Conservation (phyloP, 1,140 invertebrate genomes). For the Bombus sylvicola region DNA sequence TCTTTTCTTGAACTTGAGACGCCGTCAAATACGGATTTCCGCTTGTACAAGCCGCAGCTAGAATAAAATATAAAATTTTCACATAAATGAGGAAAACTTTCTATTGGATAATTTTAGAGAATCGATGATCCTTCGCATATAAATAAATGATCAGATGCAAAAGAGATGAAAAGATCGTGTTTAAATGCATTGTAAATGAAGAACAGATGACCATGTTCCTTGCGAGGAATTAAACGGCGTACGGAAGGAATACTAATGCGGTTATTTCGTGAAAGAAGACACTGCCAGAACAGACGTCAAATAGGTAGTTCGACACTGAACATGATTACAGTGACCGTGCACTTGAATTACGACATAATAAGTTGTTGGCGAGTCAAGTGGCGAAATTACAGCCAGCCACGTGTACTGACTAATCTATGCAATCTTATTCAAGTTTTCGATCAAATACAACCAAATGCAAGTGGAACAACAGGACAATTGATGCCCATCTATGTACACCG, state of each 20-base stretch:
- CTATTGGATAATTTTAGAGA: neutral
- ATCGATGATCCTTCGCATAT: neutral
- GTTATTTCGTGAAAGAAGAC: constrained; percentile 29
- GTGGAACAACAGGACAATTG: constrained; percentile 3
- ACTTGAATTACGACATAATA: constrained; percentile 52
- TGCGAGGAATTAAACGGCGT: constrained; percentile 3
- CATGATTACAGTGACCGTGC: constrained; percentile 48
- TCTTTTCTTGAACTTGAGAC: constrained; percentile 18
- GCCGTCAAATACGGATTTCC: constrained; percentile 17
- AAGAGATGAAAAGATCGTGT: neutral
- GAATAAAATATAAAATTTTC: neutral
- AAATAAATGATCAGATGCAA: too few species aligned
- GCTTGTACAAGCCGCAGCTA: constrained; percentile 3
- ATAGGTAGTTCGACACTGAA: constrained; percentile 27
- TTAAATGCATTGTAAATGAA: neutral
- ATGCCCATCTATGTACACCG: neutral
- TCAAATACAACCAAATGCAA: neutral
- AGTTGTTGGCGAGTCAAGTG: constrained; percentile 43
- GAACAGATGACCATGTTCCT: neutral
- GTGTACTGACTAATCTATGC: neutral
- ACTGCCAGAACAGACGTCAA: constrained; percentile 7
- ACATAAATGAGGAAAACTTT: neutral
- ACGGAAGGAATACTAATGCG: constrained; percentile 24
- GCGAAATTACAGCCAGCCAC: constrained; percentile 24
- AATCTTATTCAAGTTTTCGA: constrained; percentile 16